Evolutionary conservation across 2,888 invertebrate genomes (phyloP).

Genomic region (Noctua fimbriata): DNA sequence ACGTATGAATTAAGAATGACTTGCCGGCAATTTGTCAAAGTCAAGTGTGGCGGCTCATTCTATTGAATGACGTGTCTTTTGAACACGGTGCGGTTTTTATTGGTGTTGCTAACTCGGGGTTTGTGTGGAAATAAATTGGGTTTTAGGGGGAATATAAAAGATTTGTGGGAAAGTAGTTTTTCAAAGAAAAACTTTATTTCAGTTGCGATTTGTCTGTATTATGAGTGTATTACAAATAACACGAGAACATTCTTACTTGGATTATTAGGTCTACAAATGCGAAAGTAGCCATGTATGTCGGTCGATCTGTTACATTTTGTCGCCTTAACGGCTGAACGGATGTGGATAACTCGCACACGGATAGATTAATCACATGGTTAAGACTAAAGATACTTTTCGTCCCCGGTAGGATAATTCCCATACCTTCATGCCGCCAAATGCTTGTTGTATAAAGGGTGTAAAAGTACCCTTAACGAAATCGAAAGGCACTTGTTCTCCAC

Average conservation of each 20-base stretch:
- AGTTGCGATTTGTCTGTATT: no score
- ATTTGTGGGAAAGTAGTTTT: not conserved
- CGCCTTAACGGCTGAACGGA: not conserved
- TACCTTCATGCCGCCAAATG: not conserved
- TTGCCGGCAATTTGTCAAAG: constrained; percentile 62
- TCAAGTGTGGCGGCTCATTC: constrained; percentile 54
- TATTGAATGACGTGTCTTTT: constrained; percentile 50
- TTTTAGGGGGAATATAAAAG: not conserved
- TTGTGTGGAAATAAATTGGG: not conserved
- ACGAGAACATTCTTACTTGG: not conserved
- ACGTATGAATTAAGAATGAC: constrained; percentile 62
- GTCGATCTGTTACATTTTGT: not conserved
- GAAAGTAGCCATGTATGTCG: not conserved
- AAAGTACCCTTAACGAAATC: no score
- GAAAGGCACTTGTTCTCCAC: no score
- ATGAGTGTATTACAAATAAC: not conserved
- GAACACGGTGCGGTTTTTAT: constrained; percentile 51
- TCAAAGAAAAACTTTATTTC: not conserved
- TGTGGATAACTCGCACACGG: not conserved
- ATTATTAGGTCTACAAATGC: not conserved
- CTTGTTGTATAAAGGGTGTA: not conserved
- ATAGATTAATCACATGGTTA: no score
- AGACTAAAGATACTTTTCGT: not conserved
- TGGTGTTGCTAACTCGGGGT: constrained; percentile 15
- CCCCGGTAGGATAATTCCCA: not conserved